Evolutionary conservation across 2,888 invertebrate species (phyloP).

Genomic region (Amorpha juglandis): DNA sequence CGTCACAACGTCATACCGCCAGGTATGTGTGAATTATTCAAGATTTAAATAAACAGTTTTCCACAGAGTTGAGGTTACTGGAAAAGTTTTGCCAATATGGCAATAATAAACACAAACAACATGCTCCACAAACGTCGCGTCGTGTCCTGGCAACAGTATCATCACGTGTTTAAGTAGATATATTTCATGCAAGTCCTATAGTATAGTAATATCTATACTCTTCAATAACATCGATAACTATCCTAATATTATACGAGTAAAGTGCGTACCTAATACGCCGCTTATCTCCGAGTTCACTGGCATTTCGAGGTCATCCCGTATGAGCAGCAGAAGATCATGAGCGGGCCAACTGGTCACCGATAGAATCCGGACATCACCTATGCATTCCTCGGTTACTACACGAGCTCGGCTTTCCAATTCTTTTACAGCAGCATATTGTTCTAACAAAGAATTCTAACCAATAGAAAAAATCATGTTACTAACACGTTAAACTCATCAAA

Average conservation of each 20-base stretch:
- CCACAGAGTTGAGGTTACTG: not conserved
- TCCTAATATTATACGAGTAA: slow-evolving; percentile 11
- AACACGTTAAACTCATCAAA: not conserved
- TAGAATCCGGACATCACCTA: slow-evolving; percentile 67
- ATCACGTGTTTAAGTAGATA: not conserved
- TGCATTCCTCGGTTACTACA: slow-evolving; percentile 49
- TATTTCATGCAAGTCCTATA: not conserved
- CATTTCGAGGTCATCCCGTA: slow-evolving; percentile 57
- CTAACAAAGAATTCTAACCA: slow-evolving; percentile 62
- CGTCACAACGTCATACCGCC: too few relatives aligned
- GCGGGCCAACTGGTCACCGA: slow-evolving; percentile 72
- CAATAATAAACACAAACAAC: not conserved
- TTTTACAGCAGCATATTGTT: slow-evolving; percentile 62
- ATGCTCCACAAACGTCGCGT: not conserved
- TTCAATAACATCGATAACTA: slow-evolving; percentile 26
- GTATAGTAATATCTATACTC: slow-evolving; percentile 19
- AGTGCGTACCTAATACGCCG: slow-evolving; percentile 61
- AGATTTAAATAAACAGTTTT: not conserved
- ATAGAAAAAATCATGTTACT: not conserved
- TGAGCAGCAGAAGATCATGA: slow-evolving; percentile 65
- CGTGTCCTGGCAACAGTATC: not conserved
- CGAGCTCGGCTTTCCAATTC: slow-evolving; percentile 66
- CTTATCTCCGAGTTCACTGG: slow-evolving; percentile 54
- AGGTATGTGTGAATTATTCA: too few relatives aligned
- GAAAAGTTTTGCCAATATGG: not conserved